These are phyloP conservation scores for Sebastes taczanowskii DNA, from an alignment of 2,797 vertebrate species.

Conservation along the genomic window DNA sequence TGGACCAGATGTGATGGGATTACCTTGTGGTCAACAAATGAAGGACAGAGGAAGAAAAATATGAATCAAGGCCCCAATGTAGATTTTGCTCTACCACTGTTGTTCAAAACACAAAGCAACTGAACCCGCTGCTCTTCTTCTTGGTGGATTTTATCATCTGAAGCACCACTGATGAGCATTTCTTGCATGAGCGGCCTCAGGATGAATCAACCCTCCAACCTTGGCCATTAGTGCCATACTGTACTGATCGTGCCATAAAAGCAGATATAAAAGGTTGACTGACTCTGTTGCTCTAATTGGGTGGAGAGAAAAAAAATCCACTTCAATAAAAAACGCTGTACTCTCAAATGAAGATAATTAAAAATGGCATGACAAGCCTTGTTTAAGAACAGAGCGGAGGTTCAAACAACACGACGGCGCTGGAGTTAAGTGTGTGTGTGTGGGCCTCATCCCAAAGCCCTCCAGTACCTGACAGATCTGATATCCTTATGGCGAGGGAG, in stretches of 20 bases:
- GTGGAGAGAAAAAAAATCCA: conserved; percentile 14
- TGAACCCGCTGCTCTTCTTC: not conserved
- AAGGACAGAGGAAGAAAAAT: not conserved
- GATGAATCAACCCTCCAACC: conserved; percentile 33
- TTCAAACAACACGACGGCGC: conserved; percentile 18
- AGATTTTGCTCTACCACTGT: not conserved
- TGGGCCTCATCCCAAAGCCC: conserved; percentile 42
- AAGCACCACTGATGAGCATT: conserved; percentile 47
- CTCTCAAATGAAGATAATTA: conserved; percentile 58
- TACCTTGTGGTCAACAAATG: not conserved
- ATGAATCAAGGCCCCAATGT: not conserved
- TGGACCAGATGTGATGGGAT: not conserved
- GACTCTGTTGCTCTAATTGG: conserved; percentile 57
- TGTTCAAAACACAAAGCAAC: not conserved
- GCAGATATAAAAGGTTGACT: conserved; percentile 37
- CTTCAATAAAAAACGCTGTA: conserved; percentile 19
- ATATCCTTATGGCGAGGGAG: conserved; percentile 36
- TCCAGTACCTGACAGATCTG: conserved; percentile 63
- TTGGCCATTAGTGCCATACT: conserved; percentile 42
- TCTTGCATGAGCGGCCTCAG: conserved; percentile 33
- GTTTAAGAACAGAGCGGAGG: conserved; percentile 42
- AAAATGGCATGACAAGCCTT: conserved; percentile 41
- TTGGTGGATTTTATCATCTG: conserved; percentile 15
- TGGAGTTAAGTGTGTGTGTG: conserved; percentile 16
- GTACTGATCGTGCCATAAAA: conserved; percentile 48